Evolutionary conservation across 2,888 invertebrate genomes (phyloP).

Genomic region (Baronia brevicornis): DNA sequence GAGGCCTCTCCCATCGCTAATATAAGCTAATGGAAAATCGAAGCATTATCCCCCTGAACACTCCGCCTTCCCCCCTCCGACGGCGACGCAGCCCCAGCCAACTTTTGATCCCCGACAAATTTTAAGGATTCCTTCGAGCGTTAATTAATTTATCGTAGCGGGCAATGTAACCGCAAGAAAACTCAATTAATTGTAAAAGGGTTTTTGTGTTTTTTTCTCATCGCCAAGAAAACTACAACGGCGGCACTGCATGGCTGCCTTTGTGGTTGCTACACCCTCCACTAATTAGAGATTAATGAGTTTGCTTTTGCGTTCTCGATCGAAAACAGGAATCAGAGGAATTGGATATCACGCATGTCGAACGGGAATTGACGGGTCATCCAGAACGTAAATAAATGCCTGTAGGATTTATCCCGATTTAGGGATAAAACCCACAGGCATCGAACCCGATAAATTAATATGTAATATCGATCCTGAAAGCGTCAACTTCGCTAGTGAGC

Average conservation of each 20-base stretch:
- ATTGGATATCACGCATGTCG: no score
- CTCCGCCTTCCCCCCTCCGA: conserved; percentile 33
- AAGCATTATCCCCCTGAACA: conserved; percentile 69
- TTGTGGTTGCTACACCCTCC: conserved; percentile 38
- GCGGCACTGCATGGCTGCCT: conserved; percentile 44
- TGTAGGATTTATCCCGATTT: no score
- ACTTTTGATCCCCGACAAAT: conserved; percentile 73
- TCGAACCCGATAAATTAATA: no score
- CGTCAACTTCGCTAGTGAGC: no score
- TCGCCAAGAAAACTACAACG: conserved; percentile 26
- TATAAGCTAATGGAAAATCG: conserved; percentile 73
- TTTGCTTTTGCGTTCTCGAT: conserved; percentile 35
- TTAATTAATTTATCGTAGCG: conserved; percentile 74
- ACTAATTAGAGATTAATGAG: conserved; percentile 68
- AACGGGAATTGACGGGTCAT: no score
- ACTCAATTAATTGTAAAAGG: conserved; percentile 77
- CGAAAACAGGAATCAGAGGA: conserved; percentile 22
- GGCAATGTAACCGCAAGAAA: conserved; percentile 72
- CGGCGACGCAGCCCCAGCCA: conserved; percentile 38
- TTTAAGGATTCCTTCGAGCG: conserved; percentile 72
- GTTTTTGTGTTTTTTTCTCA: conserved; percentile 72
- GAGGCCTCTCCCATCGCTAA: conserved; percentile 63
- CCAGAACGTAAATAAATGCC: no score
- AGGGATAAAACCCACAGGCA: no score
- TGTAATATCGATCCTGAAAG: no score